Conservation (phyloP, 1,140 invertebrate genomes). For the Drosophila melanica region DNA sequence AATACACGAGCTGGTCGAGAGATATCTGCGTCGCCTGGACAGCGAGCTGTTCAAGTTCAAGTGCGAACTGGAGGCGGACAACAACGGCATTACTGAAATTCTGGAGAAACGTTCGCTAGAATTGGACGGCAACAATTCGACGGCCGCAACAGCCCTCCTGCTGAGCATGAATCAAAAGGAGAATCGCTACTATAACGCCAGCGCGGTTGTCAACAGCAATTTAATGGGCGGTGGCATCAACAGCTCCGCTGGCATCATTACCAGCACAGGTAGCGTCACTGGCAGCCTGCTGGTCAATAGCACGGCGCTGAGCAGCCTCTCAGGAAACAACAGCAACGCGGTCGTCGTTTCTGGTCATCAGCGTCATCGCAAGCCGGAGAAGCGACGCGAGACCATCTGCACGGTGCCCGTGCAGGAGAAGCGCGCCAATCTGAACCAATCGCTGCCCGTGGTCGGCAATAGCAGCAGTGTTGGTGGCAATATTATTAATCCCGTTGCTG, state of each 20-base stretch:
- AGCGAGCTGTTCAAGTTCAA: slow-evolving; percentile 98
- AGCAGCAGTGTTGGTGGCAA: background rate
- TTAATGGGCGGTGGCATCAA: slow-evolving; percentile 27
- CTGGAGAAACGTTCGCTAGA: slow-evolving; percentile 96
- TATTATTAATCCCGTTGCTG: slow-evolving; percentile 15
- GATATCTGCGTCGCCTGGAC: slow-evolving; percentile 95
- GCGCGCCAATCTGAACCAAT: slow-evolving; percentile 75
- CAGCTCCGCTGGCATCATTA: slow-evolving; percentile 36
- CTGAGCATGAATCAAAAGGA: slow-evolving; percentile 85
- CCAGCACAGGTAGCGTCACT: slow-evolving; percentile 17
- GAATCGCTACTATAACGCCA: slow-evolving; percentile 84
- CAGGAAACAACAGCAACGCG: slow-evolving; percentile 13
- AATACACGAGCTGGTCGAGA: slow-evolving; percentile 97
- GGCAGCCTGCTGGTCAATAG: slow-evolving; percentile 10
- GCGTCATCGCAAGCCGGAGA: slow-evolving; percentile 84
- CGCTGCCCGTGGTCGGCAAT: slow-evolving; percentile 37
- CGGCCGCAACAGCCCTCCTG: slow-evolving; percentile 63
- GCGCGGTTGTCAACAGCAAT: slow-evolving; percentile 13
- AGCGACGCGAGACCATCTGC: slow-evolving; percentile 85
- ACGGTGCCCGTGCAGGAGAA: slow-evolving; percentile 84
- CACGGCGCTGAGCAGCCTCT: slow-evolving; percentile 7
- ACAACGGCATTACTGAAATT: slow-evolving; percentile 98
- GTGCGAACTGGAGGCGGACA: slow-evolving; percentile 98
- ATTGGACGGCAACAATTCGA: slow-evolving; percentile 86
- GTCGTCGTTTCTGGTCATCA: slow-evolving; percentile 37